phyloP scores from a whole-genome alignment of 53 echinoderm and acorn worm genomes.

The Pentamera pediparva region DNA sequence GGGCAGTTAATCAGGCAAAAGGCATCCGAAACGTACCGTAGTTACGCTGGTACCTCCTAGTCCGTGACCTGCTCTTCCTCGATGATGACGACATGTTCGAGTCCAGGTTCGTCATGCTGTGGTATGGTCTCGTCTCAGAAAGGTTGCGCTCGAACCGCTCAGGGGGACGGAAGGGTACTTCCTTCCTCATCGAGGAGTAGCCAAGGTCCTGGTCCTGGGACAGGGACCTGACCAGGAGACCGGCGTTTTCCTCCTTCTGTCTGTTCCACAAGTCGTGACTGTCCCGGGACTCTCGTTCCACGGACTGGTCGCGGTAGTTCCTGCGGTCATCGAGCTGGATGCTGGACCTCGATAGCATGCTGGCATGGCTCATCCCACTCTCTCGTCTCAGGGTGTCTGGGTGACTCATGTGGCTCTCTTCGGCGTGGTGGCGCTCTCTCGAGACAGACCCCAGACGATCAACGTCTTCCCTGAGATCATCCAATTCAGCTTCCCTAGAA shows the following conservation, averaged over 20 bases:
- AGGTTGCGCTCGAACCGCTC: constrained; percentile 4
- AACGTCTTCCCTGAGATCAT: neutral
- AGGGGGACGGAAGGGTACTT: constrained; percentile 2
- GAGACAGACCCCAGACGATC: too few species aligned
- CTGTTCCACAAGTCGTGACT: too few species aligned
- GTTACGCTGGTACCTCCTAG: neutral
- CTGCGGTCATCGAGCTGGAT: neutral
- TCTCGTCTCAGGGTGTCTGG: neutral
- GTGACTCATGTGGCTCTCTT: neutral
- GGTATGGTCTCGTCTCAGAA: neutral
- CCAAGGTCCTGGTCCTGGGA: constrained; percentile 13
- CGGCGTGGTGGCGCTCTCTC: too few species aligned
- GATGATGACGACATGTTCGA: neutral
- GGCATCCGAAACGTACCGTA: neutral
- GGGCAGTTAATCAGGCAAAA: too few species aligned
- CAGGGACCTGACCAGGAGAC: neutral
- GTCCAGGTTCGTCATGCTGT: constrained; percentile 30
- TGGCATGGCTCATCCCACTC: neutral
- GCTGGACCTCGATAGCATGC: neutral
- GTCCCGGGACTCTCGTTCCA: constrained; percentile 4
- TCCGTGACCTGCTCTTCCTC: neutral
- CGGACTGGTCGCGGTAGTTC: neutral
- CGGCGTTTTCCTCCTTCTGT: neutral
- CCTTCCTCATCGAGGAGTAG: constrained; percentile 13
- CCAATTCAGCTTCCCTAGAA: constrained; percentile 8